Conservation (phyloP, 2,113 vertebrate species). For the Zosterops borbonicus region DNA sequence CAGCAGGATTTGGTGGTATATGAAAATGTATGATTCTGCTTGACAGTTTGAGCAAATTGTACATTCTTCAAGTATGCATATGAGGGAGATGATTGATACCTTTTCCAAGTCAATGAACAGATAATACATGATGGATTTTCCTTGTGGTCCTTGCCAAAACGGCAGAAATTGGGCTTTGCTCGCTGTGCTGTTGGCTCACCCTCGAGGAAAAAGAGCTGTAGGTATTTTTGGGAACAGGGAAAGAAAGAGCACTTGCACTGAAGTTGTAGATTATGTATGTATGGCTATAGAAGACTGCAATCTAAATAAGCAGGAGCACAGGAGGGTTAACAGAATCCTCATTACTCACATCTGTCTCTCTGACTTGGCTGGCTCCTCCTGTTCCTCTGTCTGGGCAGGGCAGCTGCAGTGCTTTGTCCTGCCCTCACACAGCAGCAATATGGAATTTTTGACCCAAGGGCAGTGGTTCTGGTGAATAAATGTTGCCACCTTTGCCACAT, state of each 20-base stretch:
- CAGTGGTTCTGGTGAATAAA: neutral
- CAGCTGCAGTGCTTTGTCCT: neutral
- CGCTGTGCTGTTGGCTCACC: neutral
- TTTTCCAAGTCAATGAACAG: slow-evolving; percentile 34
- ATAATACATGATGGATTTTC: slow-evolving; percentile 8
- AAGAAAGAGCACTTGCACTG: slow-evolving; percentile 33
- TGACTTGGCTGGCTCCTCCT: neutral
- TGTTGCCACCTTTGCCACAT: neutral
- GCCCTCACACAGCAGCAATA: neutral
- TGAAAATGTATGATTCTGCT: slow-evolving; percentile 8
- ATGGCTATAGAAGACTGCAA: slow-evolving; percentile 20
- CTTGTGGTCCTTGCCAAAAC: neutral
- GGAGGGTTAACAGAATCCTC: neutral
- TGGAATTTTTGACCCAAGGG: neutral
- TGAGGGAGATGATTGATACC: neutral
- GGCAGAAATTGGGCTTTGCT: neutral
- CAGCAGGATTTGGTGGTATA: neutral
- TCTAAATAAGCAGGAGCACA: slow-evolving; percentile 1
- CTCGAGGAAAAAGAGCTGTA: neutral
- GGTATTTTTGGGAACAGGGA: neutral
- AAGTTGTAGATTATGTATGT: neutral
- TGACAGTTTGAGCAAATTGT: neutral
- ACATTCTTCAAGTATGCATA: neutral
- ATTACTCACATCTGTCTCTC: neutral
- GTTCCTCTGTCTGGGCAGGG: neutral